Percentiles rank a stretch among this genome's conserved stretches.
Conservation (phyloP, 2,797 vertebrate genomes). For the Brachyalestes nurse region DNA sequence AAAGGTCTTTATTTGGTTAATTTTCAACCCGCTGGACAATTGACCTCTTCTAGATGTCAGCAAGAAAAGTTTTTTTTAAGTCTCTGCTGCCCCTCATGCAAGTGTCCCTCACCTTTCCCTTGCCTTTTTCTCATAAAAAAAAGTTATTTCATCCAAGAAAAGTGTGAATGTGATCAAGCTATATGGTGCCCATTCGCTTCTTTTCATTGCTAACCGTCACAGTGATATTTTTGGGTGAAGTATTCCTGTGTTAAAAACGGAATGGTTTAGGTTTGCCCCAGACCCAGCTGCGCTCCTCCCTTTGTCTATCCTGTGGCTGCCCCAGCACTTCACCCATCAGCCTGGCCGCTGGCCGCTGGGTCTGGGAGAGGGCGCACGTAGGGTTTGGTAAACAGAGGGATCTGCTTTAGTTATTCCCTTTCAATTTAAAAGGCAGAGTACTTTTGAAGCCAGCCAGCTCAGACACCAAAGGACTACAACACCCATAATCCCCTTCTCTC, state of each 20-base stretch:
- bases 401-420: not conserved
- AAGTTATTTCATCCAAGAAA: not conserved
- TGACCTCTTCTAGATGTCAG: not conserved
- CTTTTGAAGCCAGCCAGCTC: constrained; percentile 71
- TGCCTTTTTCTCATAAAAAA: constrained; percentile 11
- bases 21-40: constrained; percentile 54
- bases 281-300: constrained; percentile 72
- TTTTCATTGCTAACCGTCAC: not conserved
- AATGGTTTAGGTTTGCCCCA: constrained; percentile 47
- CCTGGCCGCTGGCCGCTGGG: constrained; percentile 60
- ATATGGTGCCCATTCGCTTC: not conserved
- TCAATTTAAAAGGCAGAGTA: constrained; percentile 63
- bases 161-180: not conserved
- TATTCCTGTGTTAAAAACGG: constrained; percentile 36
- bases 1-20: not conserved
- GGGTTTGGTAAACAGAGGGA: constrained; percentile 39
- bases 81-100: constrained; percentile 46
- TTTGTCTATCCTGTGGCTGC: constrained; percentile 66
- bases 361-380: constrained; percentile 40
- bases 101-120: not conserved
- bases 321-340: constrained; percentile 75
- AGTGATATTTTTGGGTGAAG: not conserved
- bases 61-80: constrained; percentile 51
- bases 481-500: constrained; percentile 11
- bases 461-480: constrained; percentile 82